Evolutionary conservation across 2,888 invertebrate genomes (phyloP).

Genomic region (Tiliacea aurago): DNA sequence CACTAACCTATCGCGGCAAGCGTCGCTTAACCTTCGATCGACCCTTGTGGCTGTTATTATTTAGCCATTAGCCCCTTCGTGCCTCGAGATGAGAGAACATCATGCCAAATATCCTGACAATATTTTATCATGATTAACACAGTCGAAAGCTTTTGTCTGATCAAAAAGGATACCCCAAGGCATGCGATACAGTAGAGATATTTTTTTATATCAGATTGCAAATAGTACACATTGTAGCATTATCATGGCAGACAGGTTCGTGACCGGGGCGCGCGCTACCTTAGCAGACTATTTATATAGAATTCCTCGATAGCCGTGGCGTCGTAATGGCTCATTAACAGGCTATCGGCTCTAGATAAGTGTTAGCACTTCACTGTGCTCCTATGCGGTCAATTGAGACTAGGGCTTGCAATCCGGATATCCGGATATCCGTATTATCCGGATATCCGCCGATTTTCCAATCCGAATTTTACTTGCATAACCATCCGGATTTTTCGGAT

Average conservation of each 20-base stretch:
- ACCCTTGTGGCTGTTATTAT: too few species aligned
- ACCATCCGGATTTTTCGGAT: too few species aligned
- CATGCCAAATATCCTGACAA: neutral
- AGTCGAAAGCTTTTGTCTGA: constrained; percentile 23
- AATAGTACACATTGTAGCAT: constrained; percentile 55
- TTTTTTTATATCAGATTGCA: constrained; percentile 21
- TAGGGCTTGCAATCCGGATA: too few species aligned
- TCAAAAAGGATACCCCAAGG: constrained; percentile 20
- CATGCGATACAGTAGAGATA: neutral
- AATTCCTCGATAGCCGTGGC: constrained; percentile 64
- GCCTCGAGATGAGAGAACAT: too few species aligned
- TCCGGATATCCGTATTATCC: too few species aligned
- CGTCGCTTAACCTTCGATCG: too few species aligned
- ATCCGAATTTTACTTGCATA: too few species aligned
- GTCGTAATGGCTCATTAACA: constrained; percentile 57
- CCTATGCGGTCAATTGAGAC: constrained; percentile 19
- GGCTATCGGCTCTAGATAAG: constrained; percentile 52
- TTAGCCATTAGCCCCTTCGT: too few species aligned
- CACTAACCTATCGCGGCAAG: too few species aligned
- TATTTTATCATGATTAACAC: neutral
- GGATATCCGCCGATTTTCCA: too few species aligned
- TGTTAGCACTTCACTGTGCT: constrained; percentile 36
- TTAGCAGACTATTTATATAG: constrained; percentile 65
- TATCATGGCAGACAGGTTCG: constrained; percentile 73
- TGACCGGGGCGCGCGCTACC: constrained; percentile 70